Base-by-base conservation (phyloP, 1,140 invertebrate species). In the Meteorus sp. region DNA sequence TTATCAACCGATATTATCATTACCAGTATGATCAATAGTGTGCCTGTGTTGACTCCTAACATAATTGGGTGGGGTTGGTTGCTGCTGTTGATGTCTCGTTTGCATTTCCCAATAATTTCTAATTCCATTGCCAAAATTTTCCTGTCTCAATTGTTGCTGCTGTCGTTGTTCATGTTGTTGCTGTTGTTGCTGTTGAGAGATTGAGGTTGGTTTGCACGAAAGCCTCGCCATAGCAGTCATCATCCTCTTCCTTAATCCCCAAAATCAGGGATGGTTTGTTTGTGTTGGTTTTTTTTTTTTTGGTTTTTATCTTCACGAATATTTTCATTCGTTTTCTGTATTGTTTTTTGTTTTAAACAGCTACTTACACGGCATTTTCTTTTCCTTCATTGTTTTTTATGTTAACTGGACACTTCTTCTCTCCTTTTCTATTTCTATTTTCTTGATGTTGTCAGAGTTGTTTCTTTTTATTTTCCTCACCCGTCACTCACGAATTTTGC, bases 201-300 rank as follows among this genome's bases (percentile, higher is more conserved):
- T 54, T 17, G 57, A 43, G 25, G 23, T 51, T 35, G 27, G 33
- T 69, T 80, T 80, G 67, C 74, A 78, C 59, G 78, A 75, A 63
- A 78, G 71, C 69, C 78, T 74, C 25, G 77, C 76, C 78, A 80
- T 80, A 61, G 78, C 71, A 69, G 77, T 77, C 77, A 76, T 79
- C 78, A 80, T 80, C 68, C 73, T 77, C 57, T 67, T 22, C 19
- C 3, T 19, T 17, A 13, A 35, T 51, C 59, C 13, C 4, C n/a
- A 48, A 25, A 9, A 25, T 45, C 20, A 33, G n/a, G n/a, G n/a
- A 39, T 3, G 17, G 11, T 3, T 39, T 39, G 17, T 39, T n/a
- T n/a, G n/a, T n/a, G n/a, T n/a, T n/a, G n/a, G n/a, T n/a, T n/a
- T n/a, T n/a, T n/a, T n/a, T n/a, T n/a, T n/a, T n/a, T n/a, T n/a